These are phyloP conservation scores for Lethenteron camtschaticum DNA, from an alignment of 2,113 vertebrate species.

Conservation along the genomic window DNA sequence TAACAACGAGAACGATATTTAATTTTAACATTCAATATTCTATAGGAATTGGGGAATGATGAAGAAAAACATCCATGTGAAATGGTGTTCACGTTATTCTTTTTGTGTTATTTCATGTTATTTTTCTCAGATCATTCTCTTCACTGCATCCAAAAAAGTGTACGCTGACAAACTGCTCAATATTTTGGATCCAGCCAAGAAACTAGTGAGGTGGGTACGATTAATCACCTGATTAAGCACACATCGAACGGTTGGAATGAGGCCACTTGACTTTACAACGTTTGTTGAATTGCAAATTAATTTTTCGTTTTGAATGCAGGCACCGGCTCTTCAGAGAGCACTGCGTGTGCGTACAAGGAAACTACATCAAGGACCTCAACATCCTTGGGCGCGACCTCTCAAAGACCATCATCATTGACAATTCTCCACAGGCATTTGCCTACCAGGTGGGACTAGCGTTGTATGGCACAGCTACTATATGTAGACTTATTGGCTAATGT, in stretches of 20 bases:
- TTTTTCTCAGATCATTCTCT: slow-evolving; percentile 73
- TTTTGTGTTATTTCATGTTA: slow-evolving; percentile 16
- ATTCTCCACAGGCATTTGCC: slow-evolving; percentile 99
- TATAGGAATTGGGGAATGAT: slow-evolving; percentile 10
- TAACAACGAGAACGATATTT: neutral
- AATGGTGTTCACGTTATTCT: neutral
- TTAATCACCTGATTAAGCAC: neutral
- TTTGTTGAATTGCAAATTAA: slow-evolving; percentile 9
- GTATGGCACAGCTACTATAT: neutral
- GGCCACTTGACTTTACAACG: slow-evolving; percentile 13
- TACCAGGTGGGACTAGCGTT: slow-evolving; percentile 55
- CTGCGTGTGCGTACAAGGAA: slow-evolving; percentile 96
- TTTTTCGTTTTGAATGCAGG: slow-evolving; percentile 21
- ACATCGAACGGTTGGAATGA: neutral
- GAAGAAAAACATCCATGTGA: slow-evolving; percentile 5
- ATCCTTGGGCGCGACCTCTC: slow-evolving; percentile 95
- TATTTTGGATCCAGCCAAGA: slow-evolving; percentile 96
- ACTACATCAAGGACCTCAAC: slow-evolving; percentile 98
- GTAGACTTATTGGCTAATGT: neutral
- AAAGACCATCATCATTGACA: slow-evolving; percentile 99
- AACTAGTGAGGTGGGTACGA: slow-evolving; percentile 66
- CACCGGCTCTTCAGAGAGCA: slow-evolving; percentile 96
- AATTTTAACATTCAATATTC: slow-evolving; percentile 6
- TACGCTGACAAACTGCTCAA: slow-evolving; percentile 98
- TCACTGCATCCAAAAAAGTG: slow-evolving; percentile 98